phyloP scores from a whole-genome alignment of 2,797 vertebrate species.

The Podarcis siculus region DNA sequence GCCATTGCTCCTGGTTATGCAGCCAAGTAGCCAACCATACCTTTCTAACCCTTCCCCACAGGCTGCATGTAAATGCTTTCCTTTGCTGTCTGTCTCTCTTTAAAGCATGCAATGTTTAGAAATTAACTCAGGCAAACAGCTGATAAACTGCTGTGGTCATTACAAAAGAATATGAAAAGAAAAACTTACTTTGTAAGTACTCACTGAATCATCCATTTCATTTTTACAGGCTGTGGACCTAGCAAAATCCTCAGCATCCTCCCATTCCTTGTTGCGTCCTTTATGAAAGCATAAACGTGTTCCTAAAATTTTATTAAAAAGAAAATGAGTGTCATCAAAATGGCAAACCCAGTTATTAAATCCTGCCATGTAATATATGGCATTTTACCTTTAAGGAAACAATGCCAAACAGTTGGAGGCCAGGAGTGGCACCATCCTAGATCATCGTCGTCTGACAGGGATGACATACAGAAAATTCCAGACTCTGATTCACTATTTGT shows the following conservation, averaged over 20 bases:
- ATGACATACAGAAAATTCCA: constrained; percentile 95
- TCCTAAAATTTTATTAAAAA: constrained; percentile 77
- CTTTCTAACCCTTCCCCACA: background rate
- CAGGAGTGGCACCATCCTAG: constrained; percentile 98
- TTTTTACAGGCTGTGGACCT: constrained; percentile 87
- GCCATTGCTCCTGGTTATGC: background rate
- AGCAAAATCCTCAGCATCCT: constrained; percentile 92
- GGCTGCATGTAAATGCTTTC: background rate
- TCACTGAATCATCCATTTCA: constrained; percentile 77
- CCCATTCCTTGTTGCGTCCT: constrained; percentile 92
- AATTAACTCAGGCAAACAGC: background rate
- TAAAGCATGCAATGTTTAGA: background rate
- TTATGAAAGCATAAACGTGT: constrained; percentile 96
- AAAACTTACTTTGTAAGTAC: constrained; percentile 76
- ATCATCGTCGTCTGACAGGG: constrained; percentile 97
- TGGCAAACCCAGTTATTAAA: background rate
- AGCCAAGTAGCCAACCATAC: background rate
- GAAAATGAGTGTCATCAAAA: background rate
- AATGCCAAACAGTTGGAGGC: constrained; percentile 97
- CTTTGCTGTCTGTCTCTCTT: background rate
- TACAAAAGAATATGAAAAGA: background rate
- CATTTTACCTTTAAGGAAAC: constrained; percentile 95
- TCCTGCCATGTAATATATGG: background rate
- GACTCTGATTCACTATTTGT: constrained; percentile 96
- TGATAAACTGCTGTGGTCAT: background rate